Conservation (phyloP, 2,113 vertebrate genomes). For the Bostrychus sinensis region DNA sequence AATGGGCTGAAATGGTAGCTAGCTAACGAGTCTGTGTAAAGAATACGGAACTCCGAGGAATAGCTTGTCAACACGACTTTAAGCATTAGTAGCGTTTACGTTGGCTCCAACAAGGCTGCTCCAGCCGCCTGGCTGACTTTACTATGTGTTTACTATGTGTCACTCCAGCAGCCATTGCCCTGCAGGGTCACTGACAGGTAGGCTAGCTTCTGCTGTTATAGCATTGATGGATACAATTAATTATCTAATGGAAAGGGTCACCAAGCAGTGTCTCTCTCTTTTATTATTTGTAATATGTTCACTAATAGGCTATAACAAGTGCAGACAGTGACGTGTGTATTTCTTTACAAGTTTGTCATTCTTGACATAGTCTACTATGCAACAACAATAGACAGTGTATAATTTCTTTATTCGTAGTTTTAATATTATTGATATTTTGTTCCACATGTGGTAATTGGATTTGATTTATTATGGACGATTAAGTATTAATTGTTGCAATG, state of each 20-base stretch:
- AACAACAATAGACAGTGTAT: background rate
- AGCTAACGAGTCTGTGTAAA: constrained; percentile 21
- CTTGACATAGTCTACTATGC: background rate
- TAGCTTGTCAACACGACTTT: constrained; percentile 6
- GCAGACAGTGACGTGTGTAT: background rate
- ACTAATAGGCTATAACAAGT: background rate
- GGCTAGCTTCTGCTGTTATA: constrained; percentile 6
- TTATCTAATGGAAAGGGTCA: constrained; percentile 11
- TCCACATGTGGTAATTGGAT: background rate
- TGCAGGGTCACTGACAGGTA: constrained; percentile 17
- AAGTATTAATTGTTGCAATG: background rate
- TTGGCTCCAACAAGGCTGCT: background rate
- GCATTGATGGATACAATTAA: constrained; percentile 4
- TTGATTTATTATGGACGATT: background rate
- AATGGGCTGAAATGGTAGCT: constrained; percentile 29
- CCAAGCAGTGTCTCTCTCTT: background rate
- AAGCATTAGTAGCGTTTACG: background rate
- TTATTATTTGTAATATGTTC: background rate
- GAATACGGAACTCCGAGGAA: constrained; percentile 58
- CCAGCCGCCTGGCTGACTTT: background rate
- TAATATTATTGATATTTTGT: no score
- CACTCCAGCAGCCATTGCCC: constrained; percentile 1
- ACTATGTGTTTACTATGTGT: background rate
- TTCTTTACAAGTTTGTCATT: no score
- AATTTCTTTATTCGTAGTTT: background rate